A percentile compares a stretch with the other conserved stretches of the same genome.
Conservation (phyloP, 1,140 invertebrate species). For the Matsumurasca onukii region DNA sequence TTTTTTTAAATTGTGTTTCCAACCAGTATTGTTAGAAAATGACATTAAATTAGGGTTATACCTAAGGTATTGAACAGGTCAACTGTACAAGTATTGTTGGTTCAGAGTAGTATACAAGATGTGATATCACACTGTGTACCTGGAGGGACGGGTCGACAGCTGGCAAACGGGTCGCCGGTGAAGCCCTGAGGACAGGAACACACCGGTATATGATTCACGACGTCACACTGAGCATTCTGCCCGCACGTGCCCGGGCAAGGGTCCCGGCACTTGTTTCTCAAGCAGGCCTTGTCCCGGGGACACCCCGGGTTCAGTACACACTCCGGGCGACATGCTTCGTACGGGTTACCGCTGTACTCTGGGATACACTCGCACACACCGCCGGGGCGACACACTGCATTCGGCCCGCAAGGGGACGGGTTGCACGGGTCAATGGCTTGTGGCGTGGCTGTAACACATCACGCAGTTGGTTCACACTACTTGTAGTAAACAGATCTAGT, state of each 20-base stretch:
- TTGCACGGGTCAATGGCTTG: constrained; percentile 53
- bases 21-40: too few relatives aligned
- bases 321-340: constrained; percentile 67
- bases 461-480: too few relatives aligned
- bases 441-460: constrained; percentile 31
- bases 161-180: constrained; percentile 67
- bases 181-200: constrained; percentile 67
- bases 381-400: constrained; percentile 57
- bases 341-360: constrained; percentile 67
- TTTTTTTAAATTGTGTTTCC: too few relatives aligned
- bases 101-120: too few relatives aligned
- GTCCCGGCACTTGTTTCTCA: constrained; percentile 68
- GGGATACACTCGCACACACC: constrained; percentile 61
- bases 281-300: constrained; percentile 61
- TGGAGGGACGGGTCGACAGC: constrained; percentile 52
- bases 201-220: constrained; percentile 68
- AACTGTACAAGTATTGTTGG: too few relatives aligned
- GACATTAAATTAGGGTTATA: too few relatives aligned
- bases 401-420: constrained; percentile 68
- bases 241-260: constrained; percentile 76
- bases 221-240: constrained; percentile 65
- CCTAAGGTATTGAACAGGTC: too few relatives aligned
- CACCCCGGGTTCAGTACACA: constrained; percentile 69
- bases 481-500: too few relatives aligned
- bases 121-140: too few relatives aligned